A percentile compares a stretch with the other conserved stretches of the same genome.
Conservation (phyloP, 2,113 vertebrate species). For the Alligator sinensis region DNA sequence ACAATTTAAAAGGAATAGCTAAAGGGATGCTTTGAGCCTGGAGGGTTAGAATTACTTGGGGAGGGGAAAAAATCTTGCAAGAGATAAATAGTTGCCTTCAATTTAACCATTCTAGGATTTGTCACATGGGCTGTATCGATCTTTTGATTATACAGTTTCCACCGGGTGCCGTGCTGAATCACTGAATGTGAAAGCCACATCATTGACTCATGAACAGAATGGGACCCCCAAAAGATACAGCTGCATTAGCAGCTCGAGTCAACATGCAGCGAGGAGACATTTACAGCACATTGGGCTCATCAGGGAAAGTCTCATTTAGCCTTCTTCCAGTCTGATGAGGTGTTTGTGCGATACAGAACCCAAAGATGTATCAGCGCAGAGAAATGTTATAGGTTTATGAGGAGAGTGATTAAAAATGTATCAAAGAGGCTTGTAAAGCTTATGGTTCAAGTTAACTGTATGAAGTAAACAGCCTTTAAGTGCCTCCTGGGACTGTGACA, state of each 20-base stretch:
- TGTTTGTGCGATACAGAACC: slow-evolving; percentile 33
- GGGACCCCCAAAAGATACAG: not conserved
- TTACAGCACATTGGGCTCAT: rapidly evolving
- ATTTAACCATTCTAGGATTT: slow-evolving; percentile 36
- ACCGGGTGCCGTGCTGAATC: not conserved
- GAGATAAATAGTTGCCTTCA: slow-evolving; percentile 47
- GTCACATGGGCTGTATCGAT: not conserved
- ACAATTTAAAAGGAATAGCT: not conserved
- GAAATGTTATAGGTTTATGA: slow-evolving; percentile 80
- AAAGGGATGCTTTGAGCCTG: not conserved
- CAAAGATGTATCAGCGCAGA: slow-evolving; percentile 48
- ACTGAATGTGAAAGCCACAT: not conserved
- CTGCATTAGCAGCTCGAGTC: not conserved
- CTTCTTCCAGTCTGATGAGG: not conserved
- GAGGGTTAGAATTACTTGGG: slow-evolving; percentile 61
- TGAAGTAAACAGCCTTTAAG: slow-evolving; percentile 87
- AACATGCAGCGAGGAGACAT: not conserved
- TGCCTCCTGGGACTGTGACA: slow-evolving; percentile 84
- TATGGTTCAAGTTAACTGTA: slow-evolving; percentile 88
- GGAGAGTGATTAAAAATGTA: slow-evolving; percentile 88
- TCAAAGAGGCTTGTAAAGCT: slow-evolving; percentile 85
- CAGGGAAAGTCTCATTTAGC: rapidly evolving
- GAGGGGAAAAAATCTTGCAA: slow-evolving; percentile 16
- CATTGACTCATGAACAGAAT: not conserved
- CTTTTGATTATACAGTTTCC: slow-evolving; percentile 53